phyloP scores from a whole-genome alignment of 2,113 vertebrate species.

The Coturnix japonica region DNA sequence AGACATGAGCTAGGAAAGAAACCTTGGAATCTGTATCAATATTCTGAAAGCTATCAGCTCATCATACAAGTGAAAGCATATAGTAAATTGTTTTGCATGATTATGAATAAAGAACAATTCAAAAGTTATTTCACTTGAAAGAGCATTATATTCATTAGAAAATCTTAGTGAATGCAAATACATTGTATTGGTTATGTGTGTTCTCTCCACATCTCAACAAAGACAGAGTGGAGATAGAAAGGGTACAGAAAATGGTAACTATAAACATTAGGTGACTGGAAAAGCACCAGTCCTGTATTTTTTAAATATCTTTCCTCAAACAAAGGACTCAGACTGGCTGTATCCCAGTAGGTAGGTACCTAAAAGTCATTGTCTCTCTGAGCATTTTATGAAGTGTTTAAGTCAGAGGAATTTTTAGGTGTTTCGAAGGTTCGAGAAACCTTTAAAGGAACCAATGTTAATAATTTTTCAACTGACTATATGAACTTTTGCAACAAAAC shows the following conservation, averaged over 20 bases:
- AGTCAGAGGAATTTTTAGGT: not conserved
- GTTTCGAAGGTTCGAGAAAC: not conserved
- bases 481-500: not conserved
- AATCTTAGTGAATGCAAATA: not conserved
- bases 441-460: not conserved
- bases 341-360: too few species aligned
- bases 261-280: not conserved
- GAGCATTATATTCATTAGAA: not conserved
- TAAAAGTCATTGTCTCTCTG: not conserved
- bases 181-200: not conserved
- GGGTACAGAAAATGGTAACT: not conserved
- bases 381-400: not conserved
- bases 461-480: not conserved
- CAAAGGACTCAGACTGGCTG: not conserved
- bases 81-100: not conserved
- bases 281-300: not conserved
- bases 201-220: not conserved
- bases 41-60: not conserved
- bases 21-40: not conserved
- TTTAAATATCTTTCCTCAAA: not conserved
- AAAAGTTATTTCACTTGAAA: not conserved
- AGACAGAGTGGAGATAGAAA: not conserved
- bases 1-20: not conserved
- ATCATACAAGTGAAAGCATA: not conserved
- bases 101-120: not conserved